A percentile compares a stretch with the other conserved stretches of the same genome.
phyloP scores from a whole-genome alignment of 2,888 invertebrate genomes.

The Agonopterix subpropinquella region DNA sequence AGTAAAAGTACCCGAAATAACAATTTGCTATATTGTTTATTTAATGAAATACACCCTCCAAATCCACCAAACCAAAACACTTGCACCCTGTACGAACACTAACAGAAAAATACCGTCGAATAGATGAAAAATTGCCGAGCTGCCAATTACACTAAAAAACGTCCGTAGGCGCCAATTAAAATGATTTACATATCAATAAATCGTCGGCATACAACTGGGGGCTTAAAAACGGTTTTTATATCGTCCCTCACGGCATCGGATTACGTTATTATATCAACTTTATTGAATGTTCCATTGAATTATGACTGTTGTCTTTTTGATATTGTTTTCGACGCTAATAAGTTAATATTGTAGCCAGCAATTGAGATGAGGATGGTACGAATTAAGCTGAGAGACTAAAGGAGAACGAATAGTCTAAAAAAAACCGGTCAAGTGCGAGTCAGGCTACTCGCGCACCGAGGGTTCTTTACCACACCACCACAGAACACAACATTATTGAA shows the following conservation, averaged over 20 bases:
- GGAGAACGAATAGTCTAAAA: too few species aligned
- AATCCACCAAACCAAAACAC: too few species aligned
- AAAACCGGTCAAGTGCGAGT: too few species aligned
- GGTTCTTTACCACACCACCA: too few species aligned
- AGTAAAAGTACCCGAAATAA: too few species aligned
- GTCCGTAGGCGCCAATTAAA: conserved; percentile 69
- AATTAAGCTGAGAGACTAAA: too few species aligned
- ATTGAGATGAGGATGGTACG: too few species aligned
- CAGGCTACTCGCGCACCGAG: too few species aligned
- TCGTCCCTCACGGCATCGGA: conserved; percentile 23
- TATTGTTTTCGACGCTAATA: not conserved
- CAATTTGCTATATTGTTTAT: too few species aligned
- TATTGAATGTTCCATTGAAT: conserved; percentile 20
- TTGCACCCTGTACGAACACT: not conserved
- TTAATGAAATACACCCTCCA: too few species aligned
- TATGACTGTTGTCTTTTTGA: not conserved
- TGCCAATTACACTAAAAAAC: conserved; percentile 73
- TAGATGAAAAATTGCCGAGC: conserved; percentile 59
- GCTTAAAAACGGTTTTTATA: conserved; percentile 31
- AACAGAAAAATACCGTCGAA: conserved; percentile 25
- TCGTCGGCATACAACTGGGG: conserved; percentile 42
- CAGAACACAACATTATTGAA: too few species aligned
- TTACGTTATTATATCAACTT: conserved; percentile 22
- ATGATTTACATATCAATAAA: conserved; percentile 74
- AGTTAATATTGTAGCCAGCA: too few species aligned